A percentile compares a stretch with the other conserved stretches of the same genome.
These are phyloP conservation scores for Chauna torquata DNA, from an alignment of 2,113 vertebrate species.

Conservation along the genomic window DNA sequence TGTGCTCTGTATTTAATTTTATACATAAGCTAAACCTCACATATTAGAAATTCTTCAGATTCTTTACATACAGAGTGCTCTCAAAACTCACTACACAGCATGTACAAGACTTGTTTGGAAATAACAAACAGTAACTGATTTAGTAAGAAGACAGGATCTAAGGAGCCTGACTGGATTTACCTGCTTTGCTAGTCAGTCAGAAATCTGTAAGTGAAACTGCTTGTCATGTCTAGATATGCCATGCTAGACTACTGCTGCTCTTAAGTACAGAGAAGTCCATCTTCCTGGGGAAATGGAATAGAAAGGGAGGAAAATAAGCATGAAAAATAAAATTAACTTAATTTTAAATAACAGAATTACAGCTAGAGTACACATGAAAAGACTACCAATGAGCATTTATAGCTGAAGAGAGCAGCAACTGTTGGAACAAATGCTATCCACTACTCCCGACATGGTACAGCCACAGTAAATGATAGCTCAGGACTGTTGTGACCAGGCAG, in stretches of 20 bases:
- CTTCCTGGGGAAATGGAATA: not conserved
- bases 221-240: not conserved
- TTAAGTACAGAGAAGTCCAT: not conserved
- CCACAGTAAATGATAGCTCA: not conserved
- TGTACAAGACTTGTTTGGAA: not conserved
- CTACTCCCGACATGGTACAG: not conserved
- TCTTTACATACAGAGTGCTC: not conserved
- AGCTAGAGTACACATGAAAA: not conserved
- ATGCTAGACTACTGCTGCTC: not conserved
- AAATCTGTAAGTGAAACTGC: not conserved
- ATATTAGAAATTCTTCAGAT: not conserved
- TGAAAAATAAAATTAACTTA: not conserved
- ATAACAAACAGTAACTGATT: not conserved
- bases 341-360: not conserved
- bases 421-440: not conserved
- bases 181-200: not conserved
- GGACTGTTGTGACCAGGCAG: not conserved
- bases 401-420: not conserved
- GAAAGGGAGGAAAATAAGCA: not conserved
- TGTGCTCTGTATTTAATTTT: not conserved
- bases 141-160: not conserved
- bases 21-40: not conserved
- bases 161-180: not conserved
- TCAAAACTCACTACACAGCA: not conserved
- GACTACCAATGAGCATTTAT: not conserved